Conservation (phyloP, 2,888 invertebrate genomes). For the Saturnia japonica region DNA sequence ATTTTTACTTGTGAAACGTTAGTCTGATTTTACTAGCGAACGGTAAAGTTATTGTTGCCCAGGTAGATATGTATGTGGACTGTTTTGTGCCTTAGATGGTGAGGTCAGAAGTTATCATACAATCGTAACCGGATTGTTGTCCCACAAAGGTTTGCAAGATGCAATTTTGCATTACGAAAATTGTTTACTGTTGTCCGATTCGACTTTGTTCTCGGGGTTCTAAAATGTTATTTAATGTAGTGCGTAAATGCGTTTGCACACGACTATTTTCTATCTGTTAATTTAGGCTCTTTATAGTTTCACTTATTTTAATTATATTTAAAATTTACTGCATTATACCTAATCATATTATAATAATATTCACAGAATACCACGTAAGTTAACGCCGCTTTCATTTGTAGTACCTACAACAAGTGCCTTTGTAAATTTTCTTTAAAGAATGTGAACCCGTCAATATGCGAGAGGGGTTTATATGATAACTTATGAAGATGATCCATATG, state of each 20-base stretch:
- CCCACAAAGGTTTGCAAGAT: conserved; percentile 32
- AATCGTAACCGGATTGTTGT: conserved; percentile 55
- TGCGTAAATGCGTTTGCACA: neutral
- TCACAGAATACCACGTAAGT: neutral
- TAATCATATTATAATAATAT: neutral
- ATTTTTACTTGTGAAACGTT: neutral
- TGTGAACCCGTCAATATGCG: neutral
- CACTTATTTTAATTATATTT: no score
- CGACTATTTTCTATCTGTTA: no score
- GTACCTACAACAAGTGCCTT: neutral
- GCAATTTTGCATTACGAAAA: conserved; percentile 55
- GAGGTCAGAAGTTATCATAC: conserved; percentile 62
- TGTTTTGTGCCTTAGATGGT: conserved; percentile 50
- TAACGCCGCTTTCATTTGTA: neutral
- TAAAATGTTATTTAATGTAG: conserved; percentile 42
- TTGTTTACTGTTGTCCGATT: conserved; percentile 36
- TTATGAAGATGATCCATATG: neutral
- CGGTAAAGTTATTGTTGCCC: conserved; percentile 11
- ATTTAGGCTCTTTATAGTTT: no score
- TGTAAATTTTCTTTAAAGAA: neutral
- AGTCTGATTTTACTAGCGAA: neutral
- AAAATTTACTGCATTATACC: no score
- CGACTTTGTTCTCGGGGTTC: conserved; percentile 30
- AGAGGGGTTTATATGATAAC: neutral
- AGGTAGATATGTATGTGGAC: conserved; percentile 14